Base-by-base conservation (phyloP, 1,140 invertebrate genomes). In the Geopemphigus sp. region DNA sequence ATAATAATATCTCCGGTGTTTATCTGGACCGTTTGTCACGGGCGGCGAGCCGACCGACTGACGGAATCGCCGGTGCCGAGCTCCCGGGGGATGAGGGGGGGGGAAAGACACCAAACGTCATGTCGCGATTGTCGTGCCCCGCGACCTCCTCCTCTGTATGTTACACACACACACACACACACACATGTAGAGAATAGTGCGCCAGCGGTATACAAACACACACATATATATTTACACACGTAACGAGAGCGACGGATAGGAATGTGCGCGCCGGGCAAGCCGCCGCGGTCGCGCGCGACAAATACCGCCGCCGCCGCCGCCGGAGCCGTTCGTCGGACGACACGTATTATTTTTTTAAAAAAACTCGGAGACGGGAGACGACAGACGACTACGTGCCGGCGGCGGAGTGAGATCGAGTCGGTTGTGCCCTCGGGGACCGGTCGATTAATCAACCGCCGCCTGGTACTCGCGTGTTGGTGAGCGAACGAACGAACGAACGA, bases 361-460 rank as follows among this genome's bases (percentile, higher is more conserved):
- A 64, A 32, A 64, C 29, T 32, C 61, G 39, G 47, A 50, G 47
- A 50, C 1, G 63, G 24, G 63, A 39, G 29, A 39, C 32, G 63
- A 32, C 61, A 29, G 53, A 45, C 63, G 29, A 32, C 10, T n/a
- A n/a, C 63, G 63, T 12, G 39, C 39, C 12, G 39, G 64, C 32
- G 47, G 47, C 47, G 39, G 64, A 66, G 64, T 45, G 54, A 59
- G 54, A 76, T 54, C n/a, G 39, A 78, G 56, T 57, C 74, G 57
- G 74, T 78, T 59, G 74, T 78, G 74, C 54, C 57, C 22, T 47
- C 57, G 74, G 32, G 57, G 57, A 78, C 74, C 72, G 72, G 74
- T 78, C 74, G 74, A 78, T 78, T 78, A 78, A 78, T 78, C 74
- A 78, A 78, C 74, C 74, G 39, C 47, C 66, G 66, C 64, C n/a